Conservation (phyloP, 2,113 vertebrate species). For the Brachionichthys hirsutus region DNA sequence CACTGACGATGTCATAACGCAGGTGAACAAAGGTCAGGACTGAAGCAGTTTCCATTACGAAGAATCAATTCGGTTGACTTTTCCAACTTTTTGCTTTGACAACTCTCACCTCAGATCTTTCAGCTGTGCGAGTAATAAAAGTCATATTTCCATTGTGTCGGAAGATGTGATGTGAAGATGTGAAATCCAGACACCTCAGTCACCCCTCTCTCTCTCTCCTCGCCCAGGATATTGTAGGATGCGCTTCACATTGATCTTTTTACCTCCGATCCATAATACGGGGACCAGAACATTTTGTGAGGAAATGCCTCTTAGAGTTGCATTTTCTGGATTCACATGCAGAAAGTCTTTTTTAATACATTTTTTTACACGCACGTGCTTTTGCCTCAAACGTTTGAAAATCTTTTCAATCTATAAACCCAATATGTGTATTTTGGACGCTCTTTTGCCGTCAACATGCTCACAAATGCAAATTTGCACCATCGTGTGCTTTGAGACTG, state of each 20-base stretch:
- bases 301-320: background rate
- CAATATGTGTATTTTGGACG: too few species aligned
- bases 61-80: conserved; percentile 36
- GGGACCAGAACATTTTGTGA: conserved; percentile 9
- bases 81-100: conserved; percentile 12
- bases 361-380: too few species aligned
- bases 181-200: conserved; percentile 24
- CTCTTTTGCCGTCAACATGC: too few species aligned
- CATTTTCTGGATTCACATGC: too few species aligned
- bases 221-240: conserved; percentile 12
- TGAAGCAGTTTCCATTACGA: conserved; percentile 16
- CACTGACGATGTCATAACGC: conserved; percentile 27
- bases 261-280: conserved; percentile 16
- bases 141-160: conserved; percentile 41
- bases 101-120: conserved; percentile 34
- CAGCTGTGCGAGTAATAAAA: conserved; percentile 13
- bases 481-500: background rate
- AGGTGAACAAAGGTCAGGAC: conserved; percentile 9
- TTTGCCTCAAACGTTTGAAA: too few species aligned
- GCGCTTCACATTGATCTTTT: conserved; percentile 37
- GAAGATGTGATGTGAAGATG: conserved; percentile 38
- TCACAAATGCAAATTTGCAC: background rate
- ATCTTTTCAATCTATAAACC: too few species aligned
- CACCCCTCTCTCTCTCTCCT: conserved; percentile 22
- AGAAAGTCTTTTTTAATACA: too few species aligned